These are phyloP conservation scores for Tiphia femorata DNA, from an alignment of 2,888 invertebrate species.

Conservation along the genomic window DNA sequence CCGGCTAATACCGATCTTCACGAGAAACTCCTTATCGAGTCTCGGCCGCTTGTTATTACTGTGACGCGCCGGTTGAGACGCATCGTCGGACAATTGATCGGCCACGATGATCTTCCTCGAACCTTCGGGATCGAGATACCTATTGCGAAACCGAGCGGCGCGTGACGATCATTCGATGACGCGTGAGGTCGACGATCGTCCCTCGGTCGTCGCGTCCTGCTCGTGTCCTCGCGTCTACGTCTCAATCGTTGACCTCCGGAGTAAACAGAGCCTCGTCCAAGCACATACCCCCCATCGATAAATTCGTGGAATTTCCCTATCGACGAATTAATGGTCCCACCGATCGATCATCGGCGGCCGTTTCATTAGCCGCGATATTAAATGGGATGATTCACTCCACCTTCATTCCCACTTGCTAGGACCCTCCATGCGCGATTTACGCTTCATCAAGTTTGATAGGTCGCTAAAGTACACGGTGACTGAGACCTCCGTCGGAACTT, in stretches of 20 bases:
- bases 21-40: slow-evolving; percentile 42
- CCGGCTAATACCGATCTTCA: slow-evolving; percentile 54
- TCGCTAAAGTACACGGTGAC: slow-evolving; percentile 33
- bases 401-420: slow-evolving; percentile 42
- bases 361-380: slow-evolving; percentile 39
- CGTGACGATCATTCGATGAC: no score
- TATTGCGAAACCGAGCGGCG: no score
- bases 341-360: slow-evolving; percentile 23
- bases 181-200: no score
- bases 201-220: no score
- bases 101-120: background rate
- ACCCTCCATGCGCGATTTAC: slow-evolving; percentile 44
- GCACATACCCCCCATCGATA: no score
- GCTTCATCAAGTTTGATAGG: slow-evolving; percentile 44
- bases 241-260: no score
- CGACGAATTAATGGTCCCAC: no score
- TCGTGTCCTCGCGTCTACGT: no score
- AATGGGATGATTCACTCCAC: slow-evolving; percentile 39
- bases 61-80: background rate
- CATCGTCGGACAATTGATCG: background rate
- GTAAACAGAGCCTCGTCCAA: no score
- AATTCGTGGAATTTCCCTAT: no score
- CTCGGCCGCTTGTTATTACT: background rate
- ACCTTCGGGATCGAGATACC: no score
- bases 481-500: slow-evolving; percentile 39